Conservation (phyloP, 1,140 invertebrate species). For the Uloborus diversus region DNA sequence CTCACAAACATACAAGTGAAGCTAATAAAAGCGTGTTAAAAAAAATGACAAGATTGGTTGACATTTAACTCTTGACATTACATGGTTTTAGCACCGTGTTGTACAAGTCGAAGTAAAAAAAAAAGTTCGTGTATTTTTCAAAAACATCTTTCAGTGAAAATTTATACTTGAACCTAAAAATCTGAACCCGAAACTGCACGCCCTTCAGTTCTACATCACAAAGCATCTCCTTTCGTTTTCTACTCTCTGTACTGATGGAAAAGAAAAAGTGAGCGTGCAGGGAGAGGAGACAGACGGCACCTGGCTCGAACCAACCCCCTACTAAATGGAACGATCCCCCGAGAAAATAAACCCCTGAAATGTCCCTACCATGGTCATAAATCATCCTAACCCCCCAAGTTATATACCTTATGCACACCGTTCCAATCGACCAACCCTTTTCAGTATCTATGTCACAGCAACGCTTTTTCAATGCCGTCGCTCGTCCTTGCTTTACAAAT, state of each 20-base stretch:
- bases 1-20: too few relatives aligned
- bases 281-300: neutral
- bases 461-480: constrained; percentile 36
- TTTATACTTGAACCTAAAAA: too few relatives aligned
- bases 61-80: too few relatives aligned
- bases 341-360: constrained; percentile 43
- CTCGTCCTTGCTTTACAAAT: neutral
- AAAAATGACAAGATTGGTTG: too few relatives aligned
- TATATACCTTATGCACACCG: neutral
- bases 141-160: too few relatives aligned
- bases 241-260: neutral
- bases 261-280: neutral
- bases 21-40: too few relatives aligned
- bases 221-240: neutral
- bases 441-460: constrained; percentile 5
- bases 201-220: too few relatives aligned
- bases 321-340: constrained; percentile 10
- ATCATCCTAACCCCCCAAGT: constrained; percentile 35
- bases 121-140: too few relatives aligned
- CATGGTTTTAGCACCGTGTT: too few relatives aligned
- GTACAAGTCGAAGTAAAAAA: too few relatives aligned
- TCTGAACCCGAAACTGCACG: too few relatives aligned
- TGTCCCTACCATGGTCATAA: constrained; percentile 28
- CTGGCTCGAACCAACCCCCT: constrained; percentile 24
- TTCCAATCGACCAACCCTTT: neutral